Conservation (phyloP, 2,113 vertebrate genomes). For the human (Homo sapiens) region DNA sequence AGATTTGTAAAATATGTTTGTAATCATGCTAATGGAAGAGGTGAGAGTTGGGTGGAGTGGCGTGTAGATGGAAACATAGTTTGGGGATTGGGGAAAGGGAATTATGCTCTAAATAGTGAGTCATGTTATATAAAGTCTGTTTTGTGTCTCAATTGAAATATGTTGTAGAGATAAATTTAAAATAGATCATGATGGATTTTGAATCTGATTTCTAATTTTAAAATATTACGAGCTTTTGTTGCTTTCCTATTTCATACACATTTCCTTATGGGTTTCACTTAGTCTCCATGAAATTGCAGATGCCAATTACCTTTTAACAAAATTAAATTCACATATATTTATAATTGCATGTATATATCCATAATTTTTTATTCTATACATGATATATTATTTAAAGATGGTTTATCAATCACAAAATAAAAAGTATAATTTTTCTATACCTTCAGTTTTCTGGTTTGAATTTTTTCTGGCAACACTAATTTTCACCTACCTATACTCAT, state of each 20-base stretch:
- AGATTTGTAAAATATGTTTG: not conserved
- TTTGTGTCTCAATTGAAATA: not conserved
- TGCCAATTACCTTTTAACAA: not conserved
- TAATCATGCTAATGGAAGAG: not conserved
- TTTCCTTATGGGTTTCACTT: not conserved
- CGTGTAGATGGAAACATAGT: fast-evolving
- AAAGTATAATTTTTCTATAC: not conserved
- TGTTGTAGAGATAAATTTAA: not conserved
- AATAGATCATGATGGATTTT: not conserved
- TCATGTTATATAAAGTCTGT: not conserved
- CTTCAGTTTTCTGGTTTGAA: not conserved
- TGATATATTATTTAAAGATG: not conserved
- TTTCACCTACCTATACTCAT: not conserved
- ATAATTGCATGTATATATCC: not conserved
- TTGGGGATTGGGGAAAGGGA: not conserved
- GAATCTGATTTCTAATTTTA: constrained; percentile 43
- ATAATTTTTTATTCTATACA: not conserved
- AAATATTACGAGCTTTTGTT: not conserved
- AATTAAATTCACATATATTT: not conserved
- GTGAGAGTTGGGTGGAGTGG: fast-evolving
- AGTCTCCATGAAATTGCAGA: not conserved
- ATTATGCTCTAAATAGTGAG: not conserved
- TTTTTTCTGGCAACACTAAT: not conserved
- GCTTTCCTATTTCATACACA: not conserved
- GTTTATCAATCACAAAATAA: not conserved